Conservation (phyloP, 2,797 vertebrate species). For the Muscicapa comitata region DNA sequence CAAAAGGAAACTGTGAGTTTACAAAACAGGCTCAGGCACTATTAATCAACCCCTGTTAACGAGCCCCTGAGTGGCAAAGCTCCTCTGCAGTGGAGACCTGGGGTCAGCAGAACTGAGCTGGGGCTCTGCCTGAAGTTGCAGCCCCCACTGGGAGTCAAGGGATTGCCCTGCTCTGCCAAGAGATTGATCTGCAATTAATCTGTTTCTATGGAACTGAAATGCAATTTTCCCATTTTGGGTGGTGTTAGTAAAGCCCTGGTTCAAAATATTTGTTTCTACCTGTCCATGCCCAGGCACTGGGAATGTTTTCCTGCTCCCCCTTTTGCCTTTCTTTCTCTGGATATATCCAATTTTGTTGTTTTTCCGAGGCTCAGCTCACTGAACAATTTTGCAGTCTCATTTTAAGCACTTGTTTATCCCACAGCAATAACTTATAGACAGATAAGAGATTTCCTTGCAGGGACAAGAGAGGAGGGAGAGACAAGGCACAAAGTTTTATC, state of each 20-base stretch:
- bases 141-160: not conserved
- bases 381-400: not conserved
- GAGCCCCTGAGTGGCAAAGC: not conserved
- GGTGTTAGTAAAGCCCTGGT: not conserved
- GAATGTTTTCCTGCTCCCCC: not conserved
- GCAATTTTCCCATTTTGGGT: not conserved
- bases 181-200: not conserved
- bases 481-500: not conserved
- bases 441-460: not conserved
- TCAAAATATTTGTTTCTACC: fast-evolving
- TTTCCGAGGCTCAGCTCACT: not conserved
- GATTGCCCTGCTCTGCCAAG: not conserved
- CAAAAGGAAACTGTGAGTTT: not conserved
- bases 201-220: not conserved
- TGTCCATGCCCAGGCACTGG: not conserved
- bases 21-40: not conserved
- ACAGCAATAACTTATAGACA: not conserved
- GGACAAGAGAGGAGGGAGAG: not conserved
- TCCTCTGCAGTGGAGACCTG: not conserved
- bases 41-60: not conserved
- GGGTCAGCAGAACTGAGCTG: not conserved
- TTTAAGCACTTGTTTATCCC: not conserved
- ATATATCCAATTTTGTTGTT: not conserved
- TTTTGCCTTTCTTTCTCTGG: not conserved
- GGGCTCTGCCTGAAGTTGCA: not conserved